Conservation (phyloP, 2,888 invertebrate genomes). For the Diaphora mendica region DNA sequence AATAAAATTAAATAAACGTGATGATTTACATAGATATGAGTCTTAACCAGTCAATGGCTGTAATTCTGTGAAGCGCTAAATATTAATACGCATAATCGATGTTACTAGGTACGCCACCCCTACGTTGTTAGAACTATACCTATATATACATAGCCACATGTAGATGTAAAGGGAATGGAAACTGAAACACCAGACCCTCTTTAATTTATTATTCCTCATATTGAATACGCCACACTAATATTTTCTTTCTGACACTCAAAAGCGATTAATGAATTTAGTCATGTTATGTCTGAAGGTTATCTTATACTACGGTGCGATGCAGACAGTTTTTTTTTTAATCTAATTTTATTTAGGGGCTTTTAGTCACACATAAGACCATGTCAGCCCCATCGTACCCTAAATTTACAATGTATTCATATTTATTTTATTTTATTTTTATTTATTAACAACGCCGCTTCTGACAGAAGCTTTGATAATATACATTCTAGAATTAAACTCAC, state of each 20-base stretch:
- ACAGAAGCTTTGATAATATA: too few species aligned
- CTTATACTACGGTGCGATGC: neutral
- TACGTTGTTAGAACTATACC: neutral
- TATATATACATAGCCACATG: neutral
- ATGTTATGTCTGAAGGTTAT: neutral
- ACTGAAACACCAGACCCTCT: neutral
- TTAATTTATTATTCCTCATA: neutral
- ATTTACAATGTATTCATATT: too few species aligned
- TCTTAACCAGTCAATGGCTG: neutral
- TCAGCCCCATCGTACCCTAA: too few species aligned
- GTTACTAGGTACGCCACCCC: slow-evolving; percentile 4
- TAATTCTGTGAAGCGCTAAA: neutral
- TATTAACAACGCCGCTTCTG: too few species aligned
- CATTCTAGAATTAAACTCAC: too few species aligned
- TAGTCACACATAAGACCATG: too few species aligned
- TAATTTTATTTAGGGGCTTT: too few species aligned
- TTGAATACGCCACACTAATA: neutral
- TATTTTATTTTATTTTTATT: too few species aligned
- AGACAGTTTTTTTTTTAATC: too few species aligned
- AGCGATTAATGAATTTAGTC: neutral
- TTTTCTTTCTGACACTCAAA: neutral
- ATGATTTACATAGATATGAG: neutral
- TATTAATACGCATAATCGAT: slow-evolving; percentile 4
- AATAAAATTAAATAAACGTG: too few species aligned
- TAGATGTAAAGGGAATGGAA: slow-evolving; percentile 8